These are phyloP conservation scores for Drepanosiphum platanoidis DNA, from an alignment of 2,888 invertebrate genomes.

Conservation along the genomic window DNA sequence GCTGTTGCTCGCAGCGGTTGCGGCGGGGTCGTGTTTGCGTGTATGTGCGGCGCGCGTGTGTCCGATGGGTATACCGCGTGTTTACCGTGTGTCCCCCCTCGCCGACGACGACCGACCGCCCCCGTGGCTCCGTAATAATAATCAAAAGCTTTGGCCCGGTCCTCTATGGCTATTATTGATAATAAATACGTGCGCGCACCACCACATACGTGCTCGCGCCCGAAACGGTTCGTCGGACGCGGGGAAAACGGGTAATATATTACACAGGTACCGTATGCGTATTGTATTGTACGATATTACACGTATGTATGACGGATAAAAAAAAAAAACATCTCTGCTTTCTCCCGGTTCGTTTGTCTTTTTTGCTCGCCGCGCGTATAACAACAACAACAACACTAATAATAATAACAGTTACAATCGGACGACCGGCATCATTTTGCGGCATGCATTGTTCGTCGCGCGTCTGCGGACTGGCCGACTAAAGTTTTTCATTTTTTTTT, in stretches of 20 bases:
- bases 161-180: background rate
- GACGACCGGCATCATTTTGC: background rate
- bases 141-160: constrained; percentile 28
- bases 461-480: background rate
- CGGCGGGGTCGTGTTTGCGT: background rate
- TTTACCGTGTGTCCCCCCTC: constrained; percentile 25
- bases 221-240: background rate
- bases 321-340: background rate
- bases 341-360: background rate
- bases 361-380: background rate
- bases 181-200: constrained; percentile 15
- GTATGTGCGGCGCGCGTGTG: background rate
- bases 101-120: too few species aligned
- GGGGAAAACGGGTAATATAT: background rate
- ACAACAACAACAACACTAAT: background rate
- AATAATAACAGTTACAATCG: background rate
- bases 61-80: constrained; percentile 1
- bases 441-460: background rate
- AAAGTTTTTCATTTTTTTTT: constrained; percentile 9
- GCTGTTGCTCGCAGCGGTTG: too few species aligned
- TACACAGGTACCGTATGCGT: background rate
- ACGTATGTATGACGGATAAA: background rate
- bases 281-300: too few species aligned
- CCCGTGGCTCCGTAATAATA: constrained; percentile 13
- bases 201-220: background rate